Conservation (phyloP, 2,888 invertebrate species). For the Drosophila pseudotalamancana region DNA sequence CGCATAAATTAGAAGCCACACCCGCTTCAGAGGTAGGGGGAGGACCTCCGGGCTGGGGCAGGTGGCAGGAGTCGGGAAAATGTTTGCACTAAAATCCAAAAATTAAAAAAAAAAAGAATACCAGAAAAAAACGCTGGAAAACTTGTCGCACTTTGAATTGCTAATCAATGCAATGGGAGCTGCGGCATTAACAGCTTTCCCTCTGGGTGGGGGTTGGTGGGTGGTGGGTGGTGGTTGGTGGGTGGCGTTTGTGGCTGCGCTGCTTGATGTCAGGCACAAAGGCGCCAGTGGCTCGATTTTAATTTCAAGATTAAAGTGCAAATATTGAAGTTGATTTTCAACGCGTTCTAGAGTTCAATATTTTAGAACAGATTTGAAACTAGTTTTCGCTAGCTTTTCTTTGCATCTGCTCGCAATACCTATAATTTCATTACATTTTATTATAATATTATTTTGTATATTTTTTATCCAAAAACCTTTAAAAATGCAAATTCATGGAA, state of each 20-base stretch:
- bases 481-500: no score
- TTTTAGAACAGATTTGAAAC: no score
- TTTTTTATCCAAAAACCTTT: no score
- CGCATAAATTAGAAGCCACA: slow-evolving; percentile 70
- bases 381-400: no score
- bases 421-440: no score
- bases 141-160: slow-evolving; percentile 52
- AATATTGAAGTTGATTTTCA: neutral
- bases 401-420: no score
- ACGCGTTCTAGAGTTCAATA: no score
- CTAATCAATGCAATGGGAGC: slow-evolving; percentile 56
- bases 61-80: slow-evolving; percentile 21
- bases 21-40: slow-evolving; percentile 25
- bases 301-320: neutral
- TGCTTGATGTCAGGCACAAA: neutral
- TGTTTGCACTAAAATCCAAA: slow-evolving; percentile 6
- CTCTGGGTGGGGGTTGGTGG: neutral
- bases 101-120: slow-evolving; percentile 2
- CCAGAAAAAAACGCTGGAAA: slow-evolving; percentile 2
- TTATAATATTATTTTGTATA: no score
- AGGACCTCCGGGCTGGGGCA: neutral
- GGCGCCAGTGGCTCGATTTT: neutral
- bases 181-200: slow-evolving; percentile 5
- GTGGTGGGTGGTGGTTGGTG: no score
- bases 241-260: no score